Conservation (phyloP, 2,797 vertebrate genomes). For the Dendrocincla tyrannina region DNA sequence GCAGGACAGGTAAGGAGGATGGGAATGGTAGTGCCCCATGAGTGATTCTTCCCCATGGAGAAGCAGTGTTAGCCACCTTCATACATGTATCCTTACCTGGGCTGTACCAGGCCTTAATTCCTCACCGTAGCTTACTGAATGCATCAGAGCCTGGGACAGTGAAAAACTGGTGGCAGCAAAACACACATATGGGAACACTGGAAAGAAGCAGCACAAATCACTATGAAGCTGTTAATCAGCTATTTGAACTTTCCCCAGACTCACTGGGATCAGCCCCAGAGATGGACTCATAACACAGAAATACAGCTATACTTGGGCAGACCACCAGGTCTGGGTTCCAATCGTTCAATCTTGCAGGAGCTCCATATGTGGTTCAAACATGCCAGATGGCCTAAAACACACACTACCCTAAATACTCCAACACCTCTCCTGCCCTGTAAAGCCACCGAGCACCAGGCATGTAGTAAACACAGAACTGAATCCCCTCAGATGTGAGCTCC, state of each 20-base stretch:
- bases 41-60: neutral
- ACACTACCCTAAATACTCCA: constrained; percentile 24
- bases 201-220: neutral
- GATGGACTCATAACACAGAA: neutral
- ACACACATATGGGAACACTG: neutral
- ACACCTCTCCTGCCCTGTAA: neutral
- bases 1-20: neutral
- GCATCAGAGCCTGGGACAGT: neutral
- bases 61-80: neutral
- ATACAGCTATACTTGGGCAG: neutral
- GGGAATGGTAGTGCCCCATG: neutral
- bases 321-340: neutral
- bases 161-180: neutral
- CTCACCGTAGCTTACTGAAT: rapidly evolving
- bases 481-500: neutral
- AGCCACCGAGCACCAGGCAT: neutral
- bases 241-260: neutral
- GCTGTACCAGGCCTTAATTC: neutral
- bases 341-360: neutral
- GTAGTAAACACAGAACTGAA: neutral
- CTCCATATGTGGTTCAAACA: constrained; percentile 21
- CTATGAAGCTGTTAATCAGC: neutral
- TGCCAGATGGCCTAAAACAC: constrained; percentile 43
- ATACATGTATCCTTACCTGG: neutral
- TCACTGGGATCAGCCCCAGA: neutral